phyloP scores from a whole-genome alignment of 2,113 vertebrate genomes.

The Psephotus haematonotus region DNA sequence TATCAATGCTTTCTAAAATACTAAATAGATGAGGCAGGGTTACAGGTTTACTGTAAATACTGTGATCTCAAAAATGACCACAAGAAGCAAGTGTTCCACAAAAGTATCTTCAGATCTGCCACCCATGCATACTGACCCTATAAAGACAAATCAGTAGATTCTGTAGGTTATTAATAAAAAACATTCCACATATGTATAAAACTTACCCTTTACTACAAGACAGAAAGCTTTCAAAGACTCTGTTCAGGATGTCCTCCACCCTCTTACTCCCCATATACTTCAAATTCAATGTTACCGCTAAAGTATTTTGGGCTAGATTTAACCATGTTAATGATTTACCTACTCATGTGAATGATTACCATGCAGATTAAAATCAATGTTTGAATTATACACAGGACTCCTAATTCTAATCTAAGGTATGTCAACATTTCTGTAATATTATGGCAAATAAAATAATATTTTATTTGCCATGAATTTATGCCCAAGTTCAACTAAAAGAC shows the following conservation, averaged over 20 bases:
- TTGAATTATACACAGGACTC: neutral
- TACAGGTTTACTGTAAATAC: neutral
- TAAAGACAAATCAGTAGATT: neutral
- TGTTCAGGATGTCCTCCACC: neutral
- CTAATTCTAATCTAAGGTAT: neutral
- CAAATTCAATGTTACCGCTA: neutral
- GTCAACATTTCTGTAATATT: neutral
- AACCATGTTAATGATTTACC: neutral
- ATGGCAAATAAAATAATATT: too few relatives aligned
- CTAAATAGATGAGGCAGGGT: neutral
- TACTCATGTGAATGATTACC: neutral
- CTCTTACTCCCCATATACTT: fast-evolving
- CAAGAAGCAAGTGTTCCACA: neutral
- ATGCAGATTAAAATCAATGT: neutral
- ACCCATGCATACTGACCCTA: neutral
- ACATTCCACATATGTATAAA: neutral
- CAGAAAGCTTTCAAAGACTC: neutral
- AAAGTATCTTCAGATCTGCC: neutral
- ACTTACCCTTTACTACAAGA: neutral
- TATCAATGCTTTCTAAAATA: neutral
- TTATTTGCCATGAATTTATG: neutral
- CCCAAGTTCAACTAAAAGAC: neutral
- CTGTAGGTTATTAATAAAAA: neutral
- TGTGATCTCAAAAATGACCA: neutral
- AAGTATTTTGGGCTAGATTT: neutral